Percentiles rank a stretch among this genome's conserved stretches.
phyloP scores from a whole-genome alignment of 2,797 vertebrate genomes.

The Melanotaenia nigrans region DNA sequence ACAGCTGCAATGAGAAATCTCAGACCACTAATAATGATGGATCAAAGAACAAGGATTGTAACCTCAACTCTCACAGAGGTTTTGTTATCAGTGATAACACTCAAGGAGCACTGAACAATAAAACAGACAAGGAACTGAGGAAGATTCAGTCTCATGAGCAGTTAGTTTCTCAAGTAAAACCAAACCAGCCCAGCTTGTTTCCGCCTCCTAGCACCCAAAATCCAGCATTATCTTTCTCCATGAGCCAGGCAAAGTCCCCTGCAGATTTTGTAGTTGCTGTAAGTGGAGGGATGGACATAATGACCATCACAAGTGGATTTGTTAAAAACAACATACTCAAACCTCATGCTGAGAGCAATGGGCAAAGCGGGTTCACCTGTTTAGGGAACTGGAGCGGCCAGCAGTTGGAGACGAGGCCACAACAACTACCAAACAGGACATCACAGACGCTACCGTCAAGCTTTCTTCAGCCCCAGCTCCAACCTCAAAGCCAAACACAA shows the following conservation, averaged over 20 bases:
- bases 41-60: slow-evolving; percentile 65
- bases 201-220: slow-evolving; percentile 63
- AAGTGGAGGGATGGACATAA: slow-evolving; percentile 66
- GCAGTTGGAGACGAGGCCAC: slow-evolving; percentile 56
- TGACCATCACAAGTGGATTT: slow-evolving; percentile 62
- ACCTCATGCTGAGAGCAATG: slow-evolving; percentile 62
- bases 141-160: slow-evolving; percentile 69
- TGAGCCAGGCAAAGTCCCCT: slow-evolving; percentile 71
- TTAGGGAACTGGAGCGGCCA: slow-evolving; percentile 77
- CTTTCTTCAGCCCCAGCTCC: slow-evolving; percentile 71
- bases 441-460: slow-evolving; percentile 46
- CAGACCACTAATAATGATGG: slow-evolving; percentile 54
- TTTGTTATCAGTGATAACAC: slow-evolving; percentile 34
- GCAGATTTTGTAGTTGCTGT: slow-evolving; percentile 68
- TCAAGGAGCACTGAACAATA: slow-evolving; percentile 57
- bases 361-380: slow-evolving; percentile 67
- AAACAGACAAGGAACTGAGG: slow-evolving; percentile 59
- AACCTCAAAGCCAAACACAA: slow-evolving; percentile 61
- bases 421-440: slow-evolving; percentile 58
- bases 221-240: slow-evolving; percentile 64
- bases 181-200: slow-evolving; percentile 68
- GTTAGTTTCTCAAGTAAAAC: slow-evolving; percentile 64
- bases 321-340: slow-evolving; percentile 75
- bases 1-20: slow-evolving; percentile 77
- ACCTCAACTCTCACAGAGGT: slow-evolving; percentile 35